A percentile compares a stretch with the other conserved stretches of the same genome.
phyloP scores from a whole-genome alignment of 2,888 invertebrate genomes.

The Troides oblongomaculatus region DNA sequence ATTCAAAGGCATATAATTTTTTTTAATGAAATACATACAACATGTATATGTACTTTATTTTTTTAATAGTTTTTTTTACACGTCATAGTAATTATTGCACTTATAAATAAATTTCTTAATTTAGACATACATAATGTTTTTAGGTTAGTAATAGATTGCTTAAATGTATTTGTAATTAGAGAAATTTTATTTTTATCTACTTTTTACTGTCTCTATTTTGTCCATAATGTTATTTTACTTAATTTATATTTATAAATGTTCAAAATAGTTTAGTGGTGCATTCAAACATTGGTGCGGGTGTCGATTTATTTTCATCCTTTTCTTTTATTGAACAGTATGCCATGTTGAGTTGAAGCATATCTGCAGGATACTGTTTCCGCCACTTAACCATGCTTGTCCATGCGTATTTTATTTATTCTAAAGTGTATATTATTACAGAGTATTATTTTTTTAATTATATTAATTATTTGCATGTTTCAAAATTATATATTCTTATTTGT shows the following conservation, averaged over 20 bases:
- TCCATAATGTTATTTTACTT: constrained; percentile 8
- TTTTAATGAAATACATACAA: constrained; percentile 19
- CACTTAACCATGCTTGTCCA: not conserved
- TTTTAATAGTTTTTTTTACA: constrained; percentile 27
- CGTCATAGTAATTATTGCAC: constrained; percentile 26
- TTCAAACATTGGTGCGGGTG: constrained; percentile 21
- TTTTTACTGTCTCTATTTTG: constrained; percentile 6
- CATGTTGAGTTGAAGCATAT: not conserved
- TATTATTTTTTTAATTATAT: constrained; percentile 16
- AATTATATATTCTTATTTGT: constrained; percentile 7
- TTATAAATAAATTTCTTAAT: constrained; percentile 19
- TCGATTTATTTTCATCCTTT: not conserved
- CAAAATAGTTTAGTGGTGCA: constrained; percentile 24
- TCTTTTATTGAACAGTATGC: not conserved
- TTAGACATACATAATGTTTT: constrained; percentile 19
- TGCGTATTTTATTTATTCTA: not conserved
- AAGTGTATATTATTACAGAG: constrained; percentile 2
- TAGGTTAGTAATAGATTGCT: constrained; percentile 23
- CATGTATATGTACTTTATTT: constrained; percentile 23
- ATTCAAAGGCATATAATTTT: constrained; percentile 5
- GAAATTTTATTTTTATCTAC: constrained; percentile 27
- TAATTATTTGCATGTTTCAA: constrained; percentile 20
- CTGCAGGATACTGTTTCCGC: not conserved
- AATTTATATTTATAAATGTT: constrained; percentile 9
- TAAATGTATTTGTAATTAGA: constrained; percentile 21